Evolutionary conservation across 1,140 invertebrate species (phyloP), one percentile per base, ranked within the genome.

Genomic region (Meloidogyne hapla): DNA sequence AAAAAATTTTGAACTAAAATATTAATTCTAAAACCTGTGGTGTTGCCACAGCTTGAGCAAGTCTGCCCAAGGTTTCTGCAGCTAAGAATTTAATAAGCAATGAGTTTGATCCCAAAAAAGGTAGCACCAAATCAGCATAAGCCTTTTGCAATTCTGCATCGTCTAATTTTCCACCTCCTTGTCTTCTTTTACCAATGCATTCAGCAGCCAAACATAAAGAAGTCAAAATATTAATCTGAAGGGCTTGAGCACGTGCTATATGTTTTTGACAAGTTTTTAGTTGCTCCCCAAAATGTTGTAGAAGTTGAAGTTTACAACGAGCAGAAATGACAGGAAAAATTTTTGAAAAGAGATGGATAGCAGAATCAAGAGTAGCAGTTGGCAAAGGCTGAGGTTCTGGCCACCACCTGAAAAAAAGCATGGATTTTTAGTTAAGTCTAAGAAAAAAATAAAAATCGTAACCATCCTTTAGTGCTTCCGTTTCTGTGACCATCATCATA

Each of bases 361-460:
- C 93, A 79, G 93, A 91, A 88, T 99, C 95, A 73, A 99, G 96
- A 8, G 98, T 94, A 25, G 94, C 93, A 12, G 98, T 94, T n/a
- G 95, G 94, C 4, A 98, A 89, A 0, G 96, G 96, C 69, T 96
- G 89, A 9, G 96, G 95, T 67, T 94, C 94, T 0, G 93, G 92
- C 63, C 78, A 89, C 80, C 45, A 40, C 33, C 70, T 73, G 4
- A 72, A 18, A 15, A 18, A 10, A n/a, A 28, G 56, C n/a, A n/a
- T n/a, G 25, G 45, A 64, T 13, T 15, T 1, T 2, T 33, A 28
- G n/a, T n/a, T n/a, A n/a, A n/a, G n/a, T n/a, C n/a, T n/a, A 48
- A 15, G 15, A 40, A 26, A 8, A 40, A 4, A 12, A 18, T 48
- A 21, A 56, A 21, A 38, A 21, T 25, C 21, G 5, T 21, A 15